Evolutionary conservation across 2,888 invertebrate species (phyloP), one percentile per base, ranked within the genome.

Genomic region (Coenonympha arcania): DNA sequence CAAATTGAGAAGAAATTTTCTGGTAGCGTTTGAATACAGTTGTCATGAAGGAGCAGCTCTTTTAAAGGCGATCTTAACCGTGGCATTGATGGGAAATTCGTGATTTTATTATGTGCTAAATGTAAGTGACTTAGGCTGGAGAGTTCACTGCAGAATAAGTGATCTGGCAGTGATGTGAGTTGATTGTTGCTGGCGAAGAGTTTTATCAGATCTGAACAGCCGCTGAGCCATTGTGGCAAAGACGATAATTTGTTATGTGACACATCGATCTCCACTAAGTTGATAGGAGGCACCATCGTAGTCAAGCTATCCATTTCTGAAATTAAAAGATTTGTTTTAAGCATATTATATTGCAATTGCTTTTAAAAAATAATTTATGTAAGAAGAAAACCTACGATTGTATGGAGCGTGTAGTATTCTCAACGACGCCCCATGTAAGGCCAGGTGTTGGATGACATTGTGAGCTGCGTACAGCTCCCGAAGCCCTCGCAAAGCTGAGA

Each of bases 321-420:
- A 89, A 89, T 55, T 22, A 59, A 57, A 48, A 2, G 2, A 15
- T 24, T 16, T 16, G 16, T 16, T 34, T 16, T 34, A 34, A n/a
- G n/a, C n/a, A n/a, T n/a, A n/a, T n/a, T n/a, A n/a, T n/a, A n/a
- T n/a, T n/a, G n/a, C n/a, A n/a, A n/a, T n/a, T n/a, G n/a, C n/a
- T n/a, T n/a, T n/a, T n/a, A n/a, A n/a, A n/a, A n/a, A n/a, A n/a
- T 8, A 31, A 15, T 11, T 13, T 28, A 11, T 11, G 19, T 6
- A 36, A 18, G 18, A 15, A 24, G 3, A 15, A 13, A 20, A 34
- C 79, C 89, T 82, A 94, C 94, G 90, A 67, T 95, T 95, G 68
- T 93, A 90, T 64, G 93, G 92, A n/a, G 93, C 94, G 39, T 91
- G 90, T 44, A 95, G 84, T 0, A 91, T 92, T n/a, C 89, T 87